phyloP scores from a whole-genome alignment of 1,140 invertebrate genomes.

The Orchestia grillus region DNA sequence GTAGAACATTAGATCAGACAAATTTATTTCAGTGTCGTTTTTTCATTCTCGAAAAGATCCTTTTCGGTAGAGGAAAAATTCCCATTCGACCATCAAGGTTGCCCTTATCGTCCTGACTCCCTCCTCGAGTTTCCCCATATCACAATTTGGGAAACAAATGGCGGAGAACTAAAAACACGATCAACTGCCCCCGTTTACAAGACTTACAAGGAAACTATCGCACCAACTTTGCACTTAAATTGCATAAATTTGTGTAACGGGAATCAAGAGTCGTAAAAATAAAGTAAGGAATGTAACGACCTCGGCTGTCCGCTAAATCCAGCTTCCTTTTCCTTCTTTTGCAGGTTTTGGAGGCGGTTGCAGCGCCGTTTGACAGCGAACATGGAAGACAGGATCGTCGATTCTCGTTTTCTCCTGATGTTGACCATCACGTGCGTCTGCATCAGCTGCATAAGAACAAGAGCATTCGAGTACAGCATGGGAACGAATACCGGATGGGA shows the following conservation, averaged over 20 bases:
- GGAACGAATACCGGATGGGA: neutral
- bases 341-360: slow-evolving; percentile 34
- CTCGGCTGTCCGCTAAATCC: slow-evolving; percentile 39
- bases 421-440: neutral
- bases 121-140: slow-evolving; percentile 6
- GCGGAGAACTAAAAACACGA: slow-evolving; percentile 36
- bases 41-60: neutral
- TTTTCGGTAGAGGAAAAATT: neutral
- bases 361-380: neutral
- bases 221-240: slow-evolving; percentile 56
- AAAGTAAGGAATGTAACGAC: slow-evolving; percentile 54
- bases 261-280: slow-evolving; percentile 56
- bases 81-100: slow-evolving; percentile 7
- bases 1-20: neutral
- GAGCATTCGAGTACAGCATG: neutral
- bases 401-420: neutral
- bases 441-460: neutral
- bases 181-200: slow-evolving; percentile 39
- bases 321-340: slow-evolving; percentile 38
- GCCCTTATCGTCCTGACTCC: slow-evolving; percentile 5
- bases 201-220: slow-evolving; percentile 55
- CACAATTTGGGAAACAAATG: slow-evolving; percentile 41
- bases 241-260: slow-evolving; percentile 54
- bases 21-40: neutral
- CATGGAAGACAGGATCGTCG: neutral